phyloP scores from a whole-genome alignment of 1,140 invertebrate species.

The Tetraneura akinire region DNA sequence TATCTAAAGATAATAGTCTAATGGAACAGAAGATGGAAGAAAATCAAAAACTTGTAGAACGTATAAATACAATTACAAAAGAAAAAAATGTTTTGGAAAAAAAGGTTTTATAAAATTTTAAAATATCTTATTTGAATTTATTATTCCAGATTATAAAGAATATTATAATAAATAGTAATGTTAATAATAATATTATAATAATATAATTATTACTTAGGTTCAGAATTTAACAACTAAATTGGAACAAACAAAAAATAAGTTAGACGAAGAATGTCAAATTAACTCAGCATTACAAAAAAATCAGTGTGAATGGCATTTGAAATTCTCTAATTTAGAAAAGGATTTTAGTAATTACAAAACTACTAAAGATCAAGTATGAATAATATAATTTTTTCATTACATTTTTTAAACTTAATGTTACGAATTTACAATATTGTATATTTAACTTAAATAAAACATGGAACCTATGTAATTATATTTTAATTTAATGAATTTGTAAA shows the following conservation, averaged over 20 bases:
- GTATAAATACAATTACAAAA: constrained; percentile 22
- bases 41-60: constrained; percentile 33
- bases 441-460: background rate
- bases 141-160: too few species aligned
- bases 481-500: too few species aligned
- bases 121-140: background rate
- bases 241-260: constrained; percentile 64
- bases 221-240: constrained; percentile 65
- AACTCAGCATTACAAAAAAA: constrained; percentile 75
- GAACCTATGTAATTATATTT: too few species aligned
- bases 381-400: background rate
- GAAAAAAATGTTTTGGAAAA: constrained; percentile 41
- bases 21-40: constrained; percentile 37
- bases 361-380: constrained; percentile 62
- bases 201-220: constrained; percentile 55
- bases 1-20: constrained; percentile 22
- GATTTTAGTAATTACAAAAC: constrained; percentile 64
- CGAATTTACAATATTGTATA: too few species aligned
- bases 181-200: background rate
- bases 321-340: constrained; percentile 68
- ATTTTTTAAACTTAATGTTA: too few species aligned
- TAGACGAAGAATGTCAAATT: constrained; percentile 78
- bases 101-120: constrained; percentile 8
- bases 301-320: constrained; percentile 75
- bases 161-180: background rate